Conservation (phyloP, 2,797 vertebrate species). For the Neopelma chrysocephalum region DNA sequence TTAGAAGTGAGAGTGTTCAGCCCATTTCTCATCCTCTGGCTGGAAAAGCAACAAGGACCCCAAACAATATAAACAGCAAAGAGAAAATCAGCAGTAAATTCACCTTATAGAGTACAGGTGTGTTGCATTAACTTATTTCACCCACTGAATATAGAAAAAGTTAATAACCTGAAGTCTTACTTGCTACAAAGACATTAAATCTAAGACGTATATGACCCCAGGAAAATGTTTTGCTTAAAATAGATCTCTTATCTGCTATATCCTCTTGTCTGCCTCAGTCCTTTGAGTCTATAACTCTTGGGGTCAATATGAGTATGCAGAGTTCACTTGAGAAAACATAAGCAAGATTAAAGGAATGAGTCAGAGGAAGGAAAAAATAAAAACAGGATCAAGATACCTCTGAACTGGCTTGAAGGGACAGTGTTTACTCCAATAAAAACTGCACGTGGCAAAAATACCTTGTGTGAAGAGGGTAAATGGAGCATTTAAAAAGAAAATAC, state of each 20-base stretch:
- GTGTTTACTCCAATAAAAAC: constrained; percentile 29
- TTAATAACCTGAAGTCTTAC: neutral
- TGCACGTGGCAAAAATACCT: constrained; percentile 20
- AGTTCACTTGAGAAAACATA: neutral
- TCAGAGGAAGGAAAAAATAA: neutral
- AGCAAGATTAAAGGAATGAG: neutral
- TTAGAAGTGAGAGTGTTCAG: neutral
- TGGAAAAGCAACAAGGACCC: neutral
- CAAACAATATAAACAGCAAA: neutral
- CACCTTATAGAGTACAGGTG: neutral
- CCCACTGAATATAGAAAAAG: neutral
- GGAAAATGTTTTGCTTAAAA: neutral
- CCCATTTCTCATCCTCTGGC: neutral
- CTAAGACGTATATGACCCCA: neutral
- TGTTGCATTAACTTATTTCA: neutral
- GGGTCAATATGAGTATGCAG: neutral
- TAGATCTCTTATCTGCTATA: neutral
- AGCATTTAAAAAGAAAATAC: constrained; percentile 49
- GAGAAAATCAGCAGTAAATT: neutral
- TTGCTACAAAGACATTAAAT: neutral
- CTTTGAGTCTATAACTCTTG: neutral
- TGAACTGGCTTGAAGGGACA: neutral
- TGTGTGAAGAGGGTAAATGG: neutral
- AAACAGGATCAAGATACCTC: neutral
- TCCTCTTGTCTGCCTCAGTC: neutral